Conservation (phyloP, 2,113 vertebrate genomes). For the Limnothrissa miodon region DNA sequence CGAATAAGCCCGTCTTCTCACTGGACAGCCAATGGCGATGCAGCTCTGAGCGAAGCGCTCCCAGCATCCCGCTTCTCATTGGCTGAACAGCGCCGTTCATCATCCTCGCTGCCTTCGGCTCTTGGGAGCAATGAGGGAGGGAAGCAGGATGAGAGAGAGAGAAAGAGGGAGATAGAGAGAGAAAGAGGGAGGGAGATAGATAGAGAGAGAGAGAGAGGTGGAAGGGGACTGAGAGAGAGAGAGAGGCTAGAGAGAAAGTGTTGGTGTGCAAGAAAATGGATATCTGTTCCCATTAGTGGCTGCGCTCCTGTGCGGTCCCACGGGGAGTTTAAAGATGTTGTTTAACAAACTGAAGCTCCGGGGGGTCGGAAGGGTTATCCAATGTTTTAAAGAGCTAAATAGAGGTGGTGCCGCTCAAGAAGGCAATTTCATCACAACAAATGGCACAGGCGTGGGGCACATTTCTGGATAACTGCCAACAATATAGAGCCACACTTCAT, state of each 20-base stretch:
- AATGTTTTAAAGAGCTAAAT: slow-evolving; percentile 18
- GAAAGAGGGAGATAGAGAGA: neutral
- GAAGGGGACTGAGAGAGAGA: neutral
- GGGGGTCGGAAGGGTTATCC: neutral
- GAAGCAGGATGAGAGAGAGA: slow-evolving; percentile 57
- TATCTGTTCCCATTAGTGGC: slow-evolving; percentile 70
- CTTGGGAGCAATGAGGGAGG: slow-evolving; percentile 54
- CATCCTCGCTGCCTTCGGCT: slow-evolving; percentile 28
- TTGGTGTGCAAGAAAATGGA: slow-evolving; percentile 59
- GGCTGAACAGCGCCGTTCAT: slow-evolving; percentile 70
- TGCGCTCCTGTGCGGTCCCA: slow-evolving; percentile 46
- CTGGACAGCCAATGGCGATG: slow-evolving; percentile 75
- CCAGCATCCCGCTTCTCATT: slow-evolving; percentile 75
- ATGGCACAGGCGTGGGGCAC: neutral
- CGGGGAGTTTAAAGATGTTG: slow-evolving; percentile 64
- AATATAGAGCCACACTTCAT: slow-evolving; percentile 10
- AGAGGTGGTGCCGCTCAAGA: slow-evolving; percentile 12
- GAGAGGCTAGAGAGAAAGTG: slow-evolving; percentile 47
- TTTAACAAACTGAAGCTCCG: slow-evolving; percentile 63
- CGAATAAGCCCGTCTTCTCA: slow-evolving; percentile 74
- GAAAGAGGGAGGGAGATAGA: neutral
- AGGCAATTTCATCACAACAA: slow-evolving; percentile 12
- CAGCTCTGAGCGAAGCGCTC: slow-evolving; percentile 59
- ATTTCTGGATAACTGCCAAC: slow-evolving; percentile 4
- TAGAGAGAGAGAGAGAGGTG: neutral